Conservation (phyloP, 1,140 invertebrate genomes). For the Pachyrhynchus sulphureomaculatus region DNA sequence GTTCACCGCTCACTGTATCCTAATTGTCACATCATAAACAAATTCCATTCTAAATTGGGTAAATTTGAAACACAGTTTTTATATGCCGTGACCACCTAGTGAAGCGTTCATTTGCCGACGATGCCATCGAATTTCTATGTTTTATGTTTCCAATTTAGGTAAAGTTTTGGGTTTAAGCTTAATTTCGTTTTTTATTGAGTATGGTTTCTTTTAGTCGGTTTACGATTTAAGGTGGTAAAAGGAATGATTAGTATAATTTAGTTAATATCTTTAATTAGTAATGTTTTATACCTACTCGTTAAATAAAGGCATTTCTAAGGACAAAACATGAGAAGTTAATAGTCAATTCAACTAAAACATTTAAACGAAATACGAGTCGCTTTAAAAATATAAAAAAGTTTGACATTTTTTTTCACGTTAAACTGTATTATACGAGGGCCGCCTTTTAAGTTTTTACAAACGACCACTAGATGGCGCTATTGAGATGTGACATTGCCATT, state of each 20-base stretch:
- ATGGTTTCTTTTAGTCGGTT: background rate
- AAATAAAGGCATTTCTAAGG: too few relatives aligned
- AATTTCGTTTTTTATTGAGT: slow-evolving; percentile 21
- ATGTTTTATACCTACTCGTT: too few relatives aligned
- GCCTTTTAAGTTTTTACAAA: too few relatives aligned
- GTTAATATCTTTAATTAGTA: too few relatives aligned
- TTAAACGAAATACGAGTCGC: too few relatives aligned
- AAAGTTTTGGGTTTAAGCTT: background rate
- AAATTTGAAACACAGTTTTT: slow-evolving; percentile 36
- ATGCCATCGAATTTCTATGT: slow-evolving; percentile 2
- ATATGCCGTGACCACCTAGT: slow-evolving; percentile 28
- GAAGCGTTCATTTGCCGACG: slow-evolving; percentile 7
- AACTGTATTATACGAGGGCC: too few relatives aligned
- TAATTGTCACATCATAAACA: slow-evolving; percentile 48
- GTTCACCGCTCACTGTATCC: slow-evolving; percentile 36
- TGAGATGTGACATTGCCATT: too few relatives aligned
- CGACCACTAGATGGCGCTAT: too few relatives aligned
- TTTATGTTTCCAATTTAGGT: slow-evolving; percentile 25
- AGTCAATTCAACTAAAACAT: too few relatives aligned
- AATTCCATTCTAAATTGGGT: slow-evolving; percentile 41
- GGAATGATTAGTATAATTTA: background rate
- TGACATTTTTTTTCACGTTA: too few relatives aligned
- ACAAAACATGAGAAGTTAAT: too few relatives aligned
- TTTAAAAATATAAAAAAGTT: too few relatives aligned
- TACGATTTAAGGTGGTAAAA: slow-evolving; percentile 21